Conservation (phyloP, 2,888 invertebrate genomes). For the Platycheirus albimanus region DNA sequence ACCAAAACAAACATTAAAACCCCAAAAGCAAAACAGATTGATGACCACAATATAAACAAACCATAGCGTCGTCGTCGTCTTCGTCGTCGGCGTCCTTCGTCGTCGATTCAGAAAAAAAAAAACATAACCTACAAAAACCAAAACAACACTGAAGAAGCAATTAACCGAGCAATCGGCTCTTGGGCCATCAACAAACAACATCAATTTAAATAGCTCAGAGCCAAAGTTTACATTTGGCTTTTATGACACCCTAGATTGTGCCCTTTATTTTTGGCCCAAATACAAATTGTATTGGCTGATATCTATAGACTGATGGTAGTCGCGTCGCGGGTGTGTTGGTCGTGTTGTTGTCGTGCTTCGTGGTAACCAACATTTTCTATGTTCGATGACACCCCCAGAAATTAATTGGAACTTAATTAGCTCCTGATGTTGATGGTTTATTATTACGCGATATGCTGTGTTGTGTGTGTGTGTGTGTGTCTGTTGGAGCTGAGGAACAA, state of each 20-base stretch:
- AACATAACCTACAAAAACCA: slow-evolving; percentile 7
- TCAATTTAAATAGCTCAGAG: not conserved
- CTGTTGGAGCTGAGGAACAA: not conserved
- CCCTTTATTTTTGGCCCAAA: slow-evolving; percentile 40
- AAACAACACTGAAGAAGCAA: slow-evolving; percentile 40
- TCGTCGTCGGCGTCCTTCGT: too few species aligned
- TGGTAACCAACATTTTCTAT: slow-evolving; percentile 24
- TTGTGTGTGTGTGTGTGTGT: not conserved
- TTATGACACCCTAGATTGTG: slow-evolving; percentile 36
- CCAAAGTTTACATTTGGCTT: slow-evolving; percentile 33
- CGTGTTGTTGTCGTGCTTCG: slow-evolving; percentile 17
- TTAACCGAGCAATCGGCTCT: slow-evolving; percentile 51
- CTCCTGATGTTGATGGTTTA: slow-evolving; percentile 35
- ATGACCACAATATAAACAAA: slow-evolving; percentile 55
- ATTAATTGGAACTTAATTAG: slow-evolving; percentile 67
- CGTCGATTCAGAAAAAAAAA: not conserved
- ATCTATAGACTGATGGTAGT: too few species aligned
- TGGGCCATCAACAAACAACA: slow-evolving; percentile 43
- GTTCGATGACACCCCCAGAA: slow-evolving; percentile 38
- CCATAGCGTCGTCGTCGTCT: slow-evolving; percentile 13
- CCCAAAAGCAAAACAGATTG: slow-evolving; percentile 51
- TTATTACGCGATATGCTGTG: not conserved
- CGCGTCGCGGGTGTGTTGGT: too few species aligned
- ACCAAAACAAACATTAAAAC: slow-evolving; percentile 20
- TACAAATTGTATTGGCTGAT: slow-evolving; percentile 27